Evolutionary conservation across 2,888 invertebrate genomes (phyloP).

Genomic region (Digitonthophagus gazella): DNA sequence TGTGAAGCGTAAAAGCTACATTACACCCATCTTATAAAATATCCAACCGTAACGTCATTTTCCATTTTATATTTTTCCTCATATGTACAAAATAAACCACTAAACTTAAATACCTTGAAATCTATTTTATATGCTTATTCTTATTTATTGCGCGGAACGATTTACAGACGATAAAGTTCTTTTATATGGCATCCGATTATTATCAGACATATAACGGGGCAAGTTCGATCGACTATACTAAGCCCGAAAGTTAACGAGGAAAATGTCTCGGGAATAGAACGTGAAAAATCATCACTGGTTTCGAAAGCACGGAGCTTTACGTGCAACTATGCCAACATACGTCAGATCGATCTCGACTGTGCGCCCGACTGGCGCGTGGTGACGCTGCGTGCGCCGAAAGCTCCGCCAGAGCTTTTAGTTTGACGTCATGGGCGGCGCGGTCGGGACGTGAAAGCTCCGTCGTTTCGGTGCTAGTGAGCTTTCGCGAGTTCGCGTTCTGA

Average conservation of each 20-base stretch:
- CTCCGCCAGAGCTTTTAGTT: conserved; percentile 34
- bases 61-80: too few species aligned
- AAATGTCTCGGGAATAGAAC: neutral
- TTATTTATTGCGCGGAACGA: too few species aligned
- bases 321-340: conserved; percentile 14
- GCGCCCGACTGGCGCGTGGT: conserved; percentile 10
- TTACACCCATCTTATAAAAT: neutral
- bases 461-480: neutral
- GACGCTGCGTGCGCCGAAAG: conserved; percentile 15
- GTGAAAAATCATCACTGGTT: neutral
- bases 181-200: neutral
- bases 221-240: too few species aligned
- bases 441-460: conserved; percentile 31
- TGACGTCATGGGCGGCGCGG: conserved; percentile 48
- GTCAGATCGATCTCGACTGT: conserved; percentile 20
- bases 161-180: too few species aligned
- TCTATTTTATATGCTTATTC: too few species aligned
- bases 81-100: too few species aligned
- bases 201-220: too few species aligned
- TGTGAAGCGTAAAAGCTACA: neutral
- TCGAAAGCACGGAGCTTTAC: neutral
- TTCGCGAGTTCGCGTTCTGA: neutral
- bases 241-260: neutral
- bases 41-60: neutral
- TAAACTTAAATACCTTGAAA: too few species aligned